A percentile compares a stretch with the other conserved stretches of the same genome.
These are phyloP conservation scores for Mus spicilegus DNA, from an alignment of 2,113 vertebrate species.

Conservation along the genomic window DNA sequence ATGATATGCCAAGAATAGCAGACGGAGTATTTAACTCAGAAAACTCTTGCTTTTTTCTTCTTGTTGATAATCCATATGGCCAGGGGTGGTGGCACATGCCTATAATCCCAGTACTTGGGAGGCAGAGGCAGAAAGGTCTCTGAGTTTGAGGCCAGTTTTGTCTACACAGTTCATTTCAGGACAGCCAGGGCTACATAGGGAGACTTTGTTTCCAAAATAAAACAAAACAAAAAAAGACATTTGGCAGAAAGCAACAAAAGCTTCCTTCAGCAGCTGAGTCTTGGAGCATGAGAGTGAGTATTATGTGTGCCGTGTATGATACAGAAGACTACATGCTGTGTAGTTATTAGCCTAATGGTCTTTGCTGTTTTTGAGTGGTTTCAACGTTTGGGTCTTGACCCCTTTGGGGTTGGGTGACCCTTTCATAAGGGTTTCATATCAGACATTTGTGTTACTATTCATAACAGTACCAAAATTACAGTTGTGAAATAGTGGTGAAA, in stretches of 20 bases:
- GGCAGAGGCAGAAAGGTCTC: background rate
- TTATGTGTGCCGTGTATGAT: background rate
- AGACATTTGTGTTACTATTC: background rate
- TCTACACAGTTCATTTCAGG: background rate
- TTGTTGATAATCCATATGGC: conserved; percentile 16
- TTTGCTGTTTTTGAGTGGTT: conserved; percentile 38
- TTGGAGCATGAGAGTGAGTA: background rate
- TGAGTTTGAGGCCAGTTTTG: background rate
- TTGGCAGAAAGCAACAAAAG: conserved; percentile 19
- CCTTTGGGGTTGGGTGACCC: background rate
- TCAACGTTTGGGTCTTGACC: background rate
- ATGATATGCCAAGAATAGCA: conserved; percentile 12
- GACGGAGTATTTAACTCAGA: background rate
- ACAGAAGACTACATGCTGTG: background rate
- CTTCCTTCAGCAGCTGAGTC: conserved; percentile 22
- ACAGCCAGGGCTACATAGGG: background rate
- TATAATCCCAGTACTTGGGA: background rate
- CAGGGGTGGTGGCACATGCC: background rate
- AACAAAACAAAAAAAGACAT: background rate
- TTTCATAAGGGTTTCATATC: background rate
- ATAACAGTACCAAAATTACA: background rate
- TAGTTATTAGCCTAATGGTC: background rate
- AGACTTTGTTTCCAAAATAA: background rate
- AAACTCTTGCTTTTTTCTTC: conserved; percentile 40
- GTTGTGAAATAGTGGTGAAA: background rate